Base-by-base conservation (phyloP, 2,113 vertebrate genomes). In the Rhagologus leucostigma region DNA sequence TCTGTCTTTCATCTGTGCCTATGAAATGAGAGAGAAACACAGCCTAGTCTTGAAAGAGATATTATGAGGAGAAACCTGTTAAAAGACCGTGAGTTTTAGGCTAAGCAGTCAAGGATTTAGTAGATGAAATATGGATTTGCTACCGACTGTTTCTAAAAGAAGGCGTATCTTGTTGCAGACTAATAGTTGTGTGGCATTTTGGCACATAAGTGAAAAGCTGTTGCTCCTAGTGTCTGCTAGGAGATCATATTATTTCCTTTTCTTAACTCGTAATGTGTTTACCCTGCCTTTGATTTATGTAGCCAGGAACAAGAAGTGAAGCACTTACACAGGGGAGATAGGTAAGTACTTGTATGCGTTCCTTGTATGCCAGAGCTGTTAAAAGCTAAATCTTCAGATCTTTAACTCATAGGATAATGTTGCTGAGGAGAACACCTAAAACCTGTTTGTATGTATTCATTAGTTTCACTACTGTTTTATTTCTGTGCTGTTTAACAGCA, bases 281-380 rank as follows among this genome's bases (percentile, higher is more conserved):
- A 95, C 27, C 29, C 60, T 75, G 79, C n/a, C 83, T 95, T 93
- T 96, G 96, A 96, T 96, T 96, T 96, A 96, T 96, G 93, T 81
- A 84, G 53, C 32, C 19, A 49, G 41, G 37, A 97, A 96, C 53
- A 78, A 94, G 88, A 92, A 81, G 68, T 90, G 95, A 97, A 95
- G 68, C 68, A 42, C 64, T 91, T 39, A 57, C 91, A 47, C 88
- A 63, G 50, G 87, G 75, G 84, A 85, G 84, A 87, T 52, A 59
- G 32, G 80, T 70, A 90, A 63, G 37, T 70, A 42, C 64, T 77
- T 56, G 13, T 24, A 50, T 53, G 39, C 18, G 32, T 60, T 87
- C 60, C 89, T 73, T 71, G 21, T 65, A 29, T 50, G 73, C 47
- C 76, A 87, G 42, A 71, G 20, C 39, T 56, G 33, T 79, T 87